Base-by-base conservation (phyloP, 2,888 invertebrate species). In the Hyppa rectilinea region DNA sequence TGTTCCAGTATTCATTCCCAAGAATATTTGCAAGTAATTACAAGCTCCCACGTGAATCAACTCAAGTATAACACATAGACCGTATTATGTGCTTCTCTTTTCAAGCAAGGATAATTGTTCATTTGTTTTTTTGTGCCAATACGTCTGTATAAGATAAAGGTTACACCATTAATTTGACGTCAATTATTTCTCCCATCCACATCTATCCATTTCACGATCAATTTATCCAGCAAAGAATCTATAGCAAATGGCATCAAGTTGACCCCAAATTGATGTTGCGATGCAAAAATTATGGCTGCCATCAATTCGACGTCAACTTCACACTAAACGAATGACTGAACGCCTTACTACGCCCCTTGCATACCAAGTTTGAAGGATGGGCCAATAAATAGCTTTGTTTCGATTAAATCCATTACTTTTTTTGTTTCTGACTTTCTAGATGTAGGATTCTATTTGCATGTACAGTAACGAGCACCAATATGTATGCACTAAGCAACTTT, bases 1-100 rank as follows among this genome's bases (percentile, higher is more conserved):
- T 67, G 55, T 60, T 66, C 45, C 56, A 58, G 43, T 79, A 38
- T 52, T 47, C 0, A 45, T 81, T 65, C 53, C 50, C n/a, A 53
- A 53, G 58, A 53, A 62, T 59, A 76, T 68, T 53, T 17, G 31
- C 47, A 50, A 58, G 52, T 40, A 29, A 69, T 58, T 40, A 29
- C 50, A 29, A 53, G 59, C 40, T 69, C 31, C 72, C 64, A 78
- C 49, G 43, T 12, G 20, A 45, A 52, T 50, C 49, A 9, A 43
- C 20, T 29, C 31, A 23, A 34, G 34, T 52, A 31, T 76, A n/a
- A 60, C 7, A 61, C n/a, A 59, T 9, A 49, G 14, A 49, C 36
- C 2, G 14, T 59, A 10, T 26, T 34, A 43, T 55, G 50, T 64
- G 9, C 26, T 43, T 47, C 62, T 64, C 40, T 43, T 31, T 43